Percentiles rank a stretch among this genome's conserved stretches.
Evolutionary conservation across 2,113 vertebrate species (phyloP).

Genomic region (Otus sunia): DNA sequence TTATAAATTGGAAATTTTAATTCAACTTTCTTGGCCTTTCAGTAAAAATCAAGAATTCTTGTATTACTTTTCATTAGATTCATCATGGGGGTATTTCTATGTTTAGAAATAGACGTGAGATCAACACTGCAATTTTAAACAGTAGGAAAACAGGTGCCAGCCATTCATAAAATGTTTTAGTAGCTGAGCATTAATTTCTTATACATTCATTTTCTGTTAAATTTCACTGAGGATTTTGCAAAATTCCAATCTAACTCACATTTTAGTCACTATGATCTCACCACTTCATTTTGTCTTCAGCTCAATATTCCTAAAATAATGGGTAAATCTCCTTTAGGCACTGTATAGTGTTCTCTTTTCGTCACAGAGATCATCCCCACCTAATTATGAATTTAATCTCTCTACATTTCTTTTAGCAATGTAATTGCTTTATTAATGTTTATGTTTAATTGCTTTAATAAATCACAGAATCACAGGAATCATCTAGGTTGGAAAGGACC

Average conservation of each 20-base stretch:
- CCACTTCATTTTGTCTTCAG: not conserved
- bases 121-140: not conserved
- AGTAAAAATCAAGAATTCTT: not conserved
- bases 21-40: not conserved
- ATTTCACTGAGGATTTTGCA: not conserved
- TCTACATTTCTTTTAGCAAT: not conserved
- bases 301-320: not conserved
- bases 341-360: not conserved
- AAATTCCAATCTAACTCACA: not conserved
- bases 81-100: rapidly evolving
- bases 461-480: too few species aligned
- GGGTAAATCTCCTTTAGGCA: not conserved
- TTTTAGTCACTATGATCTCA: not conserved
- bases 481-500: too few species aligned
- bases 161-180: not conserved
- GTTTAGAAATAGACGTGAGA: not conserved
- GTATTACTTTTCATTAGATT: not conserved
- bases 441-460: too few species aligned
- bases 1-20: not conserved
- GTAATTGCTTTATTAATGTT: constrained; percentile 14
- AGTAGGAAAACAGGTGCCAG: not conserved
- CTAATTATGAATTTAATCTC: constrained; percentile 18
- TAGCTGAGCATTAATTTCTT: not conserved
- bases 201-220: not conserved
- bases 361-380: not conserved